Percentiles rank a stretch among this genome's conserved stretches.
These are phyloP conservation scores for Lithosia quadra DNA, from an alignment of 2,888 invertebrate genomes.

Conservation along the genomic window DNA sequence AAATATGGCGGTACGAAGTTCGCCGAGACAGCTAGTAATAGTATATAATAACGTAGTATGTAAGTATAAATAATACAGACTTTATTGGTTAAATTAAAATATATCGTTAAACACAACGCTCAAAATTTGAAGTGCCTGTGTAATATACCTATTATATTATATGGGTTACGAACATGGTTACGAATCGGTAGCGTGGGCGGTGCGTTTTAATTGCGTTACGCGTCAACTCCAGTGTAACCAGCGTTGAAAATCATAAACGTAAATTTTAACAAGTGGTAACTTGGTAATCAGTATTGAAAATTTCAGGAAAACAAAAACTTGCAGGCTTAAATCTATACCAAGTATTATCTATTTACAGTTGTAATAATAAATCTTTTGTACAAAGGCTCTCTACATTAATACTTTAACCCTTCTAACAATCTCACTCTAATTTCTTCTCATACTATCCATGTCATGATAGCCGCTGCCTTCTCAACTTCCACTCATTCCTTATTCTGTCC, in stretches of 20 bases:
- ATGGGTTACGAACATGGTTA: too few relatives aligned
- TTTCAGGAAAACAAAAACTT: too few relatives aligned
- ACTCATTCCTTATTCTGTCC: not conserved
- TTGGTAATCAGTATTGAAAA: too few relatives aligned
- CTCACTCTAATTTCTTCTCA: not conserved
- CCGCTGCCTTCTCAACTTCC: not conserved
- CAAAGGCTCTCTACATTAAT: too few relatives aligned
- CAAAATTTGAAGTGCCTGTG: conserved; percentile 32
- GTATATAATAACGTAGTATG: too few relatives aligned
- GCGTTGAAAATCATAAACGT: not conserved
- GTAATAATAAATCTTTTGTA: not conserved
- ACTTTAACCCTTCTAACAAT: not conserved
- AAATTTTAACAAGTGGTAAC: too few relatives aligned
- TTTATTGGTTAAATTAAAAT: not conserved
- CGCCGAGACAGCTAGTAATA: too few relatives aligned
- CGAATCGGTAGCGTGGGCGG: conserved; percentile 57
- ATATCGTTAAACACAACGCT: conserved; percentile 31
- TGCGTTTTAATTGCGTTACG: conserved; percentile 54
- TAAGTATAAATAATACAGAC: too few relatives aligned
- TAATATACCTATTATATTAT: too few relatives aligned
- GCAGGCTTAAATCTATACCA: too few relatives aligned
- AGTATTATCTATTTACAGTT: too few relatives aligned
- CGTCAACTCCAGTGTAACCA: conserved; percentile 9
- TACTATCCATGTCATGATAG: not conserved
- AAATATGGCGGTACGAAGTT: too few relatives aligned